phyloP scores from a whole-genome alignment of 2,797 vertebrate genomes.

The Acanthornis magna region DNA sequence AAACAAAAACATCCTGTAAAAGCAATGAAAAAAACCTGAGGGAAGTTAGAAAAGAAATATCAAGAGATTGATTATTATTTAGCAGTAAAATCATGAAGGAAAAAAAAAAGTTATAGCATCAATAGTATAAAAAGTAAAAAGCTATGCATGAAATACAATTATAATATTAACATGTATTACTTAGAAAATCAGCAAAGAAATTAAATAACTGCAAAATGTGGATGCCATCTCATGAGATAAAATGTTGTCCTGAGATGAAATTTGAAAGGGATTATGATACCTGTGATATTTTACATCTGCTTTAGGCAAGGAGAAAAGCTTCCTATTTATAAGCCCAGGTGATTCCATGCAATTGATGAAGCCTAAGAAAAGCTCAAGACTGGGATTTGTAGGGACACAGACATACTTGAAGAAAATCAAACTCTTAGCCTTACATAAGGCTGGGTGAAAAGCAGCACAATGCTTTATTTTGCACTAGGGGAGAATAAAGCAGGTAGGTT shows the following conservation, averaged over 20 bases:
- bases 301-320: not conserved
- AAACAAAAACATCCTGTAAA: not conserved
- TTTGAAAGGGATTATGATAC: not conserved
- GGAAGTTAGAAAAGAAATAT: not conserved
- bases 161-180: not conserved
- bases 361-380: not conserved
- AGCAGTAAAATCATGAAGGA: not conserved
- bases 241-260: not conserved
- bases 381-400: not conserved
- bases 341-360: not conserved
- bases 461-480: not conserved
- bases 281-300: not conserved
- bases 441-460: not conserved
- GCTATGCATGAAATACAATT: not conserved
- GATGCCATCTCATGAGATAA: not conserved
- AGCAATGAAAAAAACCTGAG: rapidly evolving
- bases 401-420: not conserved
- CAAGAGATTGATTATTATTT: not conserved
- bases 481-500: not conserved
- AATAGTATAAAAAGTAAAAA: not conserved
- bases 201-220: not conserved
- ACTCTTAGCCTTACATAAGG: not conserved
- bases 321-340: not conserved
- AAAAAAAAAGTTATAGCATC: not conserved
- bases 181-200: not conserved